phyloP scores from a whole-genome alignment of 1,140 invertebrate species.

The Pseudomyrmex sp. region DNA sequence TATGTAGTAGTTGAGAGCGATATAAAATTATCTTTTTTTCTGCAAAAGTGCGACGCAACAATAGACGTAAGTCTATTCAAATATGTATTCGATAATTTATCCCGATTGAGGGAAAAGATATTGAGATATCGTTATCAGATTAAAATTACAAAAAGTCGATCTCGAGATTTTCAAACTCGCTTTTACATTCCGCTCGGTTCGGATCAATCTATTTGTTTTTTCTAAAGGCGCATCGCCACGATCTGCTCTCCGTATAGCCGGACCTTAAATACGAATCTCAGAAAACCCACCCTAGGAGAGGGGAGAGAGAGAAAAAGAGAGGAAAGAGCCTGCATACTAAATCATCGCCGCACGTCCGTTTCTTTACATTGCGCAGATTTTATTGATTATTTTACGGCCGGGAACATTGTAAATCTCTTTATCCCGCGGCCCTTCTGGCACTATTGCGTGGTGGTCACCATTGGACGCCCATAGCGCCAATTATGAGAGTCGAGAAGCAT shows the following conservation, averaged over 20 bases:
- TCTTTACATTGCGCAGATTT: conserved; percentile 84
- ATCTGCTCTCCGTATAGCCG: conserved; percentile 7
- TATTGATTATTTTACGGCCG: conserved; percentile 85
- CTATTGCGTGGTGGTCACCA: conserved; percentile 70
- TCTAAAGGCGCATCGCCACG: neutral
- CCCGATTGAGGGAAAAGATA: too few species aligned
- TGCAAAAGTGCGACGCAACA: neutral
- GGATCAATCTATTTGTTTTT: neutral
- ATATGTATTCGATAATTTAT: too few species aligned
- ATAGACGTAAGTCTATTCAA: too few species aligned
- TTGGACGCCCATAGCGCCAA: conserved; percentile 77
- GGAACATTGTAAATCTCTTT: conserved; percentile 85
- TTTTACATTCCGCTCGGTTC: too few species aligned
- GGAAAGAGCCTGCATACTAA: conserved; percentile 77
- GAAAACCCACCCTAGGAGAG: conserved; percentile 39
- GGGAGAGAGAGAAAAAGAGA: neutral
- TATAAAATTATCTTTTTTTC: neutral
- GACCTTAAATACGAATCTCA: conserved; percentile 56
- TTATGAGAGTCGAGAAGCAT: conserved; percentile 76
- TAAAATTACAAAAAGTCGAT: too few species aligned
- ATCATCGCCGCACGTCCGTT: conserved; percentile 83
- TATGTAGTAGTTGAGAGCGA: neutral
- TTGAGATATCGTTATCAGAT: too few species aligned
- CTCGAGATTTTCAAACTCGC: too few species aligned
- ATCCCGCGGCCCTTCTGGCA: conserved; percentile 77